Base-by-base conservation (phyloP, 2,797 vertebrate species). In the Eptatretus atami region DNA sequence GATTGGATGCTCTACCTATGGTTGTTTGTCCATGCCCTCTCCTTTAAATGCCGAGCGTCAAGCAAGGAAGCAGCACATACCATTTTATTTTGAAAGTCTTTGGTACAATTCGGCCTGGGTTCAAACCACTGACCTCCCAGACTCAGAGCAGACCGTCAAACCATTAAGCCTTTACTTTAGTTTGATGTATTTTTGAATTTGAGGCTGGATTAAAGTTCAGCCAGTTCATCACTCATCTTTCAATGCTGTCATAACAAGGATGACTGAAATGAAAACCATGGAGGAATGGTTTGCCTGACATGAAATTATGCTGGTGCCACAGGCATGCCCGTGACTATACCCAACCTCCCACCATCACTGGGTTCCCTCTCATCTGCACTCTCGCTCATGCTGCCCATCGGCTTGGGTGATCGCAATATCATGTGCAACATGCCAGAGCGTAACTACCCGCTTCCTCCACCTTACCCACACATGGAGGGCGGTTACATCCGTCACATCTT, bases 401-500 rank as follows among this genome's bases (percentile, higher is more conserved):
- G 86, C 67, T 78, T 95, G 70, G 85, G 84, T 12, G 92, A 96
- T 73, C 78, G 87, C 72, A 85, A 88, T 54, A 84, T 96, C 69
- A 95, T 96, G 92, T 96, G 90, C 68, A 84, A 90, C 70, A 75
- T 95, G 66, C 86, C 84, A 2, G 88, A 96, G 70, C 82, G 88
- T 71, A 98, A 94, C 74, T 96, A 94, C 69, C 79, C 85, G 54
- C 73, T 96, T 69, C 90, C 90, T 53, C 86, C 88, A 25, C 92
- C 90, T 1, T 96, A 95, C 74, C 84, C 92, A 52, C 87, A 95
- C 73, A 75, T 96, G 71, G 88, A 99, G 73, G 93, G 84, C 78
- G 94, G 86, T 74, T 99, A 99, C 70, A 95, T 96, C 74, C 77
- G 92, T 71, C 86, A 94, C 74, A 86, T 99, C 72, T 77, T 99